phyloP scores from a whole-genome alignment of 2,797 vertebrate species.

The Tamandua tetradactyla region DNA sequence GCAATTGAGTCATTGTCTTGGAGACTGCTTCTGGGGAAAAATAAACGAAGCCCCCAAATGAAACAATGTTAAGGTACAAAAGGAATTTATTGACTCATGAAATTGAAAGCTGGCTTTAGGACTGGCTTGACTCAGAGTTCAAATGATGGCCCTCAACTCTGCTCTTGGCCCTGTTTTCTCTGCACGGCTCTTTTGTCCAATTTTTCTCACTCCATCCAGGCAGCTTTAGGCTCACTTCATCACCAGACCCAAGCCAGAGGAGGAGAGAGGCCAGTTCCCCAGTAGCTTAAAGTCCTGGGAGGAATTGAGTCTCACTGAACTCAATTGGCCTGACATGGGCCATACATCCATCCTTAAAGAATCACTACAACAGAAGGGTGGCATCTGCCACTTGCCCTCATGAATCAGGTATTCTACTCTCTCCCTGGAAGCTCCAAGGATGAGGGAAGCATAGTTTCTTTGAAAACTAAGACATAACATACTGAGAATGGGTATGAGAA shows the following conservation, averaged over 20 bases:
- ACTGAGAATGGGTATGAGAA: too few species aligned
- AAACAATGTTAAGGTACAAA: background rate
- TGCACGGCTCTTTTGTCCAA: background rate
- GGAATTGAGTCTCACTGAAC: background rate
- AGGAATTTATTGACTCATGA: background rate
- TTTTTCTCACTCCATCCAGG: background rate
- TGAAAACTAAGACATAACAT: too few species aligned
- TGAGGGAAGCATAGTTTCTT: background rate
- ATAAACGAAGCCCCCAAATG: background rate
- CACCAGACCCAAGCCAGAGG: too few species aligned
- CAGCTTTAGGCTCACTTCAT: background rate
- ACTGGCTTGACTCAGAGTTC: background rate
- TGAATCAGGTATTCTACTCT: background rate
- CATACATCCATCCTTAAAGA: background rate
- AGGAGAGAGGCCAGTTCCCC: background rate
- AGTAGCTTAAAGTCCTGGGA: background rate
- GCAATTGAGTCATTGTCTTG: background rate
- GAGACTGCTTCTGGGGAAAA: background rate
- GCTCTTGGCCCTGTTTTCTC: background rate
- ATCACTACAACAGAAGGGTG: too few species aligned
- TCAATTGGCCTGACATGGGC: background rate
- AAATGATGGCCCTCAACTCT: fast-evolving
- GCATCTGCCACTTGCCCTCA: fast-evolving
- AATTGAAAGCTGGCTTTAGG: background rate
- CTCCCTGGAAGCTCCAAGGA: background rate